Percentiles rank a stretch among this genome's conserved stretches.
Conservation (phyloP, 2,797 vertebrate species). For the Neopelma chrysocephalum region DNA sequence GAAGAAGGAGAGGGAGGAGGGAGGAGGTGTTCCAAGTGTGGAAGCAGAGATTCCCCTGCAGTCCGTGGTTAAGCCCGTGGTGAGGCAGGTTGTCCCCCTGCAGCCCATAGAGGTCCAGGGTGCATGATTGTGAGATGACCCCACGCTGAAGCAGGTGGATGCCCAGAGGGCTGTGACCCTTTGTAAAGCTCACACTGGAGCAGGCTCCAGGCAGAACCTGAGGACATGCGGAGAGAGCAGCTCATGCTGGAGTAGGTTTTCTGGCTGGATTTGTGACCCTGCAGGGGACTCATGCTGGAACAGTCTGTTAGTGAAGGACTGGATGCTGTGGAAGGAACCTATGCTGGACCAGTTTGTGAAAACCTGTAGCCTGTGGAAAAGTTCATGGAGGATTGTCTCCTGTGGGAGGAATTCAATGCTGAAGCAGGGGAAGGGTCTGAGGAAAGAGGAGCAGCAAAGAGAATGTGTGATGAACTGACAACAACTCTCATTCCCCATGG, state of each 20-base stretch:
- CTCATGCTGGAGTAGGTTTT: neutral
- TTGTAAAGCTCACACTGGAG: rapidly evolving
- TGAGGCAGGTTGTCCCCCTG: neutral
- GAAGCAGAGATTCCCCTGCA: neutral
- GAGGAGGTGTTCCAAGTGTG: neutral
- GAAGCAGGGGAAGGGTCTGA: neutral
- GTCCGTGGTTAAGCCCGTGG: rapidly evolving
- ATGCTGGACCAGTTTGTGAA: neutral
- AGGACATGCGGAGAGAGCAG: neutral
- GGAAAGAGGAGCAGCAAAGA: neutral
- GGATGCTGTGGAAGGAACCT: neutral
- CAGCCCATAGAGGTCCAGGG: neutral
- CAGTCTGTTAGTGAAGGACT: neutral
- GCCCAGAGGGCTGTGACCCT: neutral
- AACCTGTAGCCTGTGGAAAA: neutral
- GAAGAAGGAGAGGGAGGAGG: neutral
- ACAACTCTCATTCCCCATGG: neutral
- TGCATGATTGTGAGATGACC: neutral
- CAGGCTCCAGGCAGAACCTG: neutral
- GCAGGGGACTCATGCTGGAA: neutral
- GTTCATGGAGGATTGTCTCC: neutral
- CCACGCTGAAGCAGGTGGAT: neutral
- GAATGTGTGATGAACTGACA: neutral
- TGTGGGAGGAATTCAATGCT: rapidly evolving
- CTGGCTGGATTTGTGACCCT: neutral